These are phyloP conservation scores for Naso thynnoides DNA, from an alignment of 2,797 vertebrate genomes.

Conservation along the genomic window DNA sequence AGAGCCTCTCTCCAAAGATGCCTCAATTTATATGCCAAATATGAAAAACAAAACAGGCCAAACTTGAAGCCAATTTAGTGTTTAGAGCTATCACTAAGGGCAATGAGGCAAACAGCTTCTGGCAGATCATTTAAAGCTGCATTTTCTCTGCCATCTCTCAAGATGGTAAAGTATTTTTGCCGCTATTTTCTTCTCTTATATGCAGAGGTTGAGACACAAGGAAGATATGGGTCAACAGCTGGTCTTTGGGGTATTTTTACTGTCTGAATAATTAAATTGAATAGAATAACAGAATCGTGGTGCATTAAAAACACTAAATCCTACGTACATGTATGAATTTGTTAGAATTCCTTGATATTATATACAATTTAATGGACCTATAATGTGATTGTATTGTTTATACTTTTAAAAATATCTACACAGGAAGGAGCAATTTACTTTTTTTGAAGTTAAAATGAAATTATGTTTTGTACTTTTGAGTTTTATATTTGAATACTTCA, in stretches of 20 bases:
- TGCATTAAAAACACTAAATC: not conserved
- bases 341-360: not conserved
- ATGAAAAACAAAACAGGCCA: constrained; percentile 54
- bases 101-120: constrained; percentile 69
- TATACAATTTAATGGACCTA: not conserved
- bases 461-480: not conserved
- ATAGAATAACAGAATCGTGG: not conserved
- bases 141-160: constrained; percentile 51
- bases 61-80: constrained; percentile 70
- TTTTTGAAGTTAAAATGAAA: too few relatives aligned
- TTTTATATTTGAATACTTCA: not conserved
- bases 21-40: constrained; percentile 63
- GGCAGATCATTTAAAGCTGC: constrained; percentile 72
- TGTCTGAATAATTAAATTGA: not conserved
- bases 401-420: too few relatives aligned
- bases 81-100: constrained; percentile 66
- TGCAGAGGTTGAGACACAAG: constrained; percentile 33
- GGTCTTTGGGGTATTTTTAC: constrained; percentile 14
- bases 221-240: constrained; percentile 1
- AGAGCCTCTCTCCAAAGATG: constrained; percentile 51
- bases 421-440: not conserved
- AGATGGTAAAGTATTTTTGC: constrained; percentile 53
- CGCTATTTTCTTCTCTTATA: constrained; percentile 44
- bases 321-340: not conserved
- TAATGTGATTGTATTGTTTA: not conserved